These are phyloP conservation scores for Cetoscarus ocellatus DNA, from an alignment of 2,797 vertebrate genomes.

Conservation along the genomic window DNA sequence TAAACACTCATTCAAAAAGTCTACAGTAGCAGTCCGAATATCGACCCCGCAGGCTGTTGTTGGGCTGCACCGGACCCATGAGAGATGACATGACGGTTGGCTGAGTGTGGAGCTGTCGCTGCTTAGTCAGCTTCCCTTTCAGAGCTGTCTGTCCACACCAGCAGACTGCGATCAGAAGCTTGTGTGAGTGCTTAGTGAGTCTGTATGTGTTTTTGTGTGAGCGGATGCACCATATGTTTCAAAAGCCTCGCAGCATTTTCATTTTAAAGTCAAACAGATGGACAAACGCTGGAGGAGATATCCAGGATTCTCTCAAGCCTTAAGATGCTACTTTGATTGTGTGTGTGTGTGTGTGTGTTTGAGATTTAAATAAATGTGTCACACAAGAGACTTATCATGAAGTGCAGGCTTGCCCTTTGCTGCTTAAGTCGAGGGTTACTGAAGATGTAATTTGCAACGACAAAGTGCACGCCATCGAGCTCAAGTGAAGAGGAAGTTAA, in stretches of 20 bases:
- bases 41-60: slow-evolving; percentile 41
- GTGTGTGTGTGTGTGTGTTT: slow-evolving; percentile 27
- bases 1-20: slow-evolving; percentile 8
- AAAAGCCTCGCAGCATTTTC: slow-evolving; percentile 58
- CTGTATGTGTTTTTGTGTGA: slow-evolving; percentile 3
- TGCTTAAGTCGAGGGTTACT: slow-evolving; percentile 10
- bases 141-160: slow-evolving; percentile 62
- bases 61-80: slow-evolving; percentile 24
- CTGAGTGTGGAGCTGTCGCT: slow-evolving; percentile 60
- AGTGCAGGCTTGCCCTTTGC: slow-evolving; percentile 1
- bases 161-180: slow-evolving; percentile 43
- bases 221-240: slow-evolving; percentile 57
- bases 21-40: slow-evolving; percentile 23
- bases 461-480: slow-evolving; percentile 4
- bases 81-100: slow-evolving; percentile 64
- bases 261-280: slow-evolving; percentile 67
- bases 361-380: slow-evolving; percentile 37
- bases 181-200: slow-evolving; percentile 10
- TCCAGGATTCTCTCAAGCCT: slow-evolving; percentile 39
- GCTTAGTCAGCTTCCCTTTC: slow-evolving; percentile 74
- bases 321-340: slow-evolving; percentile 37
- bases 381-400: slow-evolving; percentile 30
- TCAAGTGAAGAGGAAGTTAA: slow-evolving; percentile 34
- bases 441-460: slow-evolving; percentile 8
- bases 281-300: slow-evolving; percentile 53